Conservation (phyloP, 2,888 invertebrate genomes). For the Athetis lepigone region DNA sequence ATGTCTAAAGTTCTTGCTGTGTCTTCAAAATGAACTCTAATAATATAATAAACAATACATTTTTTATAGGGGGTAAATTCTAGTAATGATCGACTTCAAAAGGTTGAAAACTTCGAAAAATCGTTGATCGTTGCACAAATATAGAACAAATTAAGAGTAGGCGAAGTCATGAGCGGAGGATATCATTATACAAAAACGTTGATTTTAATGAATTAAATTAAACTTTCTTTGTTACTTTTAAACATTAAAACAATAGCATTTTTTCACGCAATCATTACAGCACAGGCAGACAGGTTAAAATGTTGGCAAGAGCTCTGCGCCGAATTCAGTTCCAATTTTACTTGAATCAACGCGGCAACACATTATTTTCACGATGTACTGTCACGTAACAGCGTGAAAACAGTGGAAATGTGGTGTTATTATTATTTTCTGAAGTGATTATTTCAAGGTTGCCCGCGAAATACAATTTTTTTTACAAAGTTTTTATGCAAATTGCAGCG, state of each 20-base stretch:
- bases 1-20: no score
- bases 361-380: constrained; percentile 43
- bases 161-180: no score
- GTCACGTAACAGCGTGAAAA: constrained; percentile 58
- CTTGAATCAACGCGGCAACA: constrained; percentile 57
- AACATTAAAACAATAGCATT: constrained; percentile 18
- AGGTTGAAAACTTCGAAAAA: no score
- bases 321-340: constrained; percentile 79
- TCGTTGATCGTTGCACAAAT: no score
- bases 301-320: constrained; percentile 76
- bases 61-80: no score
- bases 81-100: no score
- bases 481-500: background rate
- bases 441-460: background rate
- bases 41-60: no score
- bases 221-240: background rate
- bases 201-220: no score
- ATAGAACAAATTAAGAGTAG: no score
- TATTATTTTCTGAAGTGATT: constrained; percentile 4
- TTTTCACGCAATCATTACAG: constrained; percentile 25
- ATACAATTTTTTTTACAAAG: background rate
- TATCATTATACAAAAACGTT: no score
- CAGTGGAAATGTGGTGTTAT: constrained; percentile 8
- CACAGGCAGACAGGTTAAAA: constrained; percentile 54
- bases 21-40: no score